A percentile compares a stretch with the other conserved stretches of the same genome.
Evolutionary conservation across 2,888 invertebrate genomes (phyloP).

Genomic region (Ephialtes manifestator): DNA sequence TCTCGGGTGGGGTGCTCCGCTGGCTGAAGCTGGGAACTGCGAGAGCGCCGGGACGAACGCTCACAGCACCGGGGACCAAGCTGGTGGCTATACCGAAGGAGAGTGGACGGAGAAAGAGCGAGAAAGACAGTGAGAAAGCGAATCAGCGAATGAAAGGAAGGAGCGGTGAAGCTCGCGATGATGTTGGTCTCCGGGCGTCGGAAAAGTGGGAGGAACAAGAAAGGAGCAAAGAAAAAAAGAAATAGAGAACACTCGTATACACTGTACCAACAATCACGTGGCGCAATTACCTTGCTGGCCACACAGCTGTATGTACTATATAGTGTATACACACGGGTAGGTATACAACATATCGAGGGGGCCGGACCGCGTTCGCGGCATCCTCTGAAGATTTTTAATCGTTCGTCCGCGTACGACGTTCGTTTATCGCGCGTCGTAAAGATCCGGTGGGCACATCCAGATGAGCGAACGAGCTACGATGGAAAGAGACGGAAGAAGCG

Average conservation of each 20-base stretch:
- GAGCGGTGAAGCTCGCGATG: constrained; percentile 62
- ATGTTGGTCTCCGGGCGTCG: constrained; percentile 47
- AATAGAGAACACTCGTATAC: constrained; percentile 71
- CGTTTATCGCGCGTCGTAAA: constrained; percentile 77
- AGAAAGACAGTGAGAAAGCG: constrained; percentile 33
- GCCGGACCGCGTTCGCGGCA: constrained; percentile 73
- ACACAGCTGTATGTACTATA: constrained; percentile 77
- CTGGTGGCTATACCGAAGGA: constrained; percentile 50
- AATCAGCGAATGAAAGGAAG: constrained; percentile 53
- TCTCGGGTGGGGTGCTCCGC: constrained; percentile 78
- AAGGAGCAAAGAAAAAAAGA: constrained; percentile 65
- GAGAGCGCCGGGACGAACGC: constrained; percentile 65
- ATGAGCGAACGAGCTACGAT: constrained; percentile 35
- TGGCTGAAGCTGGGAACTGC: constrained; percentile 72
- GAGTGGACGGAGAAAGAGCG: constrained; percentile 41
- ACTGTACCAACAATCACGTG: constrained; percentile 83
- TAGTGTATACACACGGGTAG: constrained; percentile 18
- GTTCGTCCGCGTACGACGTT: constrained; percentile 75
- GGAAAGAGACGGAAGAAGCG: background rate
- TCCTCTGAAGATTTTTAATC: constrained; percentile 83
- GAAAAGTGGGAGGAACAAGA: constrained; percentile 56
- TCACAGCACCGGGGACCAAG: constrained; percentile 51
- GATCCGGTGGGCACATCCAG: constrained; percentile 41
- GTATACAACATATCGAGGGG: constrained; percentile 32
- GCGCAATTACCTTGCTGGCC: constrained; percentile 83